Evolutionary conservation across 2,888 invertebrate genomes (phyloP).

Genomic region (Muscina levida): DNA sequence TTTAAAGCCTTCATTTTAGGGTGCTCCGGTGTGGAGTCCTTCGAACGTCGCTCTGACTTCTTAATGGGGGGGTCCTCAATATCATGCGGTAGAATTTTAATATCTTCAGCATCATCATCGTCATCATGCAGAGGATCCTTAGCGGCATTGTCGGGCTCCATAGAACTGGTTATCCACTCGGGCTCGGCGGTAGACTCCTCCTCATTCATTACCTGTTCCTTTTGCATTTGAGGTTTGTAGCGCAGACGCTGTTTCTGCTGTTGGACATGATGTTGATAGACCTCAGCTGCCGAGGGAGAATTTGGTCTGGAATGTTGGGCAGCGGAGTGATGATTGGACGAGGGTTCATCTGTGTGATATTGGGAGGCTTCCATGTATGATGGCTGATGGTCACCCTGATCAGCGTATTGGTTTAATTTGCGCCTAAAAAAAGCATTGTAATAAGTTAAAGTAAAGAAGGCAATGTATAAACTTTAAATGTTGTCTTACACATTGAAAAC

Average conservation of each 20-base stretch:
- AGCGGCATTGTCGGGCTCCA: conserved; percentile 66
- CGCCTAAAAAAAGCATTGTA: conserved; percentile 69
- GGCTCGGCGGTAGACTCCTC: conserved; percentile 66
- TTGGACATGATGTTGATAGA: conserved; percentile 70
- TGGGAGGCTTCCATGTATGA: conserved; percentile 72
- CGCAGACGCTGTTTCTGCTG: conserved; percentile 66
- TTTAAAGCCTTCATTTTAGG: conserved; percentile 46
- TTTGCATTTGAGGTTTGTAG: conserved; percentile 53
- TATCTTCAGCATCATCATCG: conserved; percentile 44
- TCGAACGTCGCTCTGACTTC: conserved; percentile 43
- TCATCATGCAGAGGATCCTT: conserved; percentile 52
- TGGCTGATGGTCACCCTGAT: conserved; percentile 67
- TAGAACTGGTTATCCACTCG: conserved; percentile 69
- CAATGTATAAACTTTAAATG: background rate
- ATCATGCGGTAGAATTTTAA: conserved; percentile 46
- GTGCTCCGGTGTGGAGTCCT: conserved; percentile 41
- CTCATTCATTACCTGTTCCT: conserved; percentile 54
- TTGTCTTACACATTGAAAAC: conserved; percentile 79
- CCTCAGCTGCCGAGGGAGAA: conserved; percentile 64
- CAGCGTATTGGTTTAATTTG: conserved; percentile 74
- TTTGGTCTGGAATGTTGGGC: conserved; percentile 60
- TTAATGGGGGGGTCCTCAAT: conserved; percentile 49
- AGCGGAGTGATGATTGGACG: conserved; percentile 39
- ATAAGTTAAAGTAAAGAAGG: too few species aligned
- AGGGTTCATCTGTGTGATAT: conserved; percentile 68